Evolutionary conservation across 2,113 vertebrate species (phyloP), one percentile per base, ranked within the genome.

Genomic region (Sylvietta virens): DNA sequence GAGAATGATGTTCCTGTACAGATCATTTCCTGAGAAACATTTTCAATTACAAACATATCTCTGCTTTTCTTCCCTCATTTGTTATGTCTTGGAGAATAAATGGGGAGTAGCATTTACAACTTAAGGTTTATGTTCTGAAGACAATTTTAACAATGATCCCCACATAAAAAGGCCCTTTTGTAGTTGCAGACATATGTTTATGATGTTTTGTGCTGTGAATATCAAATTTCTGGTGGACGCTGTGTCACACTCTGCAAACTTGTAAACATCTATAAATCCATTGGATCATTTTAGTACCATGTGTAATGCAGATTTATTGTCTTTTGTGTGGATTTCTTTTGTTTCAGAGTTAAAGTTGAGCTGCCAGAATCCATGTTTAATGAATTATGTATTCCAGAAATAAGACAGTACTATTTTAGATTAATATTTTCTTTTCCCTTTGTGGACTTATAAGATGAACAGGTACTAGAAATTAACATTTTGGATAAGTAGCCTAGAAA

Each of bases 21-120:
- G 95, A 97, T 97, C 97, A 97, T 98, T 98, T 98, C 98, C 98
- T 98, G 98, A 97, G 97, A 98, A 97, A 97, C 93, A 98, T 98
- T 97, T 98, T 96, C 97, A 98, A 96, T 97, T 98, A 97, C 97
- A 98, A 98, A 96, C 97, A 96, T 97, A 97, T 97, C 95, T 98
- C 92, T 95, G 95, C 95, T 96, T 97, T 97, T 97, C 96, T 98
- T 98, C 92, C 94, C 39, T 86, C 91, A 96, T 97, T 97, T 97
- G 97, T 97, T 97, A 96, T 95, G 96, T 98, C 96, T 97, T 97
- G 93, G 90, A 74, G 94, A 97, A 95, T 97, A 97, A 97, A 98
- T 97, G 92, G 83, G 47, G 72, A 94, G 93, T 95, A 96, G 86
- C 94, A 90, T 96, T 97, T 97, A 96, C 95, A 96, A 96, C 90